These are phyloP conservation scores for Homalodisca vitripennis DNA, from an alignment of 1,140 invertebrate species.

Conservation along the genomic window DNA sequence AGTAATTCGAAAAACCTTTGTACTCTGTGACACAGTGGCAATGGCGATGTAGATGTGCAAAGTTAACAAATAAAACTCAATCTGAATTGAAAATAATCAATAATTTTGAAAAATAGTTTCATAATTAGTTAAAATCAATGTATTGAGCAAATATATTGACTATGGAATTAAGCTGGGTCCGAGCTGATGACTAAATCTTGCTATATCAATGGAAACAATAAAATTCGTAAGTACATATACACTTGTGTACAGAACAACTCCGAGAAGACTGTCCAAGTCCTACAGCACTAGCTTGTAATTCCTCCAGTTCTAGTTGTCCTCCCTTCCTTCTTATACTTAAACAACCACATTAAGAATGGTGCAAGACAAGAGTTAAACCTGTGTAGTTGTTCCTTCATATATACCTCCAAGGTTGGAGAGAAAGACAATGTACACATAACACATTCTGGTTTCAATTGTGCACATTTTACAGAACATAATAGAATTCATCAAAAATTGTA, in stretches of 20 bases:
- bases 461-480: no score
- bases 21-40: constrained; percentile 24
- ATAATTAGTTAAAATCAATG: background rate
- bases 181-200: background rate
- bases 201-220: background rate
- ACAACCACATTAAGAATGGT: no score
- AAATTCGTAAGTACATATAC: background rate
- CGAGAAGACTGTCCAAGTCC: constrained; percentile 1
- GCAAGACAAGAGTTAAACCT: no score
- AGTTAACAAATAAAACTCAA: constrained; percentile 5
- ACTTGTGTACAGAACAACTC: constrained; percentile 14
- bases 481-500: no score
- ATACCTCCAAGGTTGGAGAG: no score
- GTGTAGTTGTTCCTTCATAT: no score
- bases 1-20: constrained; percentile 26
- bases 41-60: constrained; percentile 26
- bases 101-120: background rate
- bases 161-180: background rate
- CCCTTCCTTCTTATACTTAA: no score
- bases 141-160: background rate
- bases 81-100: background rate
- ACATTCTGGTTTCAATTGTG: no score
- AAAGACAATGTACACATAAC: no score
- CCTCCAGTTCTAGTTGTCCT: no score
- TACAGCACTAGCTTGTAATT: background rate